Conservation (phyloP, 2,888 invertebrate genomes). For the Spilarctia lutea region DNA sequence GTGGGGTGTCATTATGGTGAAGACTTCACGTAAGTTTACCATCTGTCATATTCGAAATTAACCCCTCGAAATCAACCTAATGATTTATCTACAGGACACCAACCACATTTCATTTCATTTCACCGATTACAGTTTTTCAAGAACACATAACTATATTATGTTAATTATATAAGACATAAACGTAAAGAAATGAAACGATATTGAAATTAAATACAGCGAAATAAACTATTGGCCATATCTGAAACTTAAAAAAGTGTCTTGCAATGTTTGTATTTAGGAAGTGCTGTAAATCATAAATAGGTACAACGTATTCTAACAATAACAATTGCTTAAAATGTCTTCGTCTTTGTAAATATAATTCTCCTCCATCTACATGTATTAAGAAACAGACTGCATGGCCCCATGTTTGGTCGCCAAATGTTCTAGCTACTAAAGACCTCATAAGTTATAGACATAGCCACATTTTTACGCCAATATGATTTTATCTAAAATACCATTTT, state of each 20-base stretch:
- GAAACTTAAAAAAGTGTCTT: too few relatives aligned
- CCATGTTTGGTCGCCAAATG: not conserved
- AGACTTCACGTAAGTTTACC: slow-evolving; percentile 92
- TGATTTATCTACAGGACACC: not conserved
- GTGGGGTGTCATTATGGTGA: slow-evolving; percentile 98
- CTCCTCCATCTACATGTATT: not conserved
- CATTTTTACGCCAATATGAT: not conserved
- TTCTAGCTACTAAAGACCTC: not conserved
- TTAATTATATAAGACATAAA: too few relatives aligned
- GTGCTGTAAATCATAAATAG: too few relatives aligned
- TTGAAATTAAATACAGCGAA: too few relatives aligned
- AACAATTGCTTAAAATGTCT: not conserved
- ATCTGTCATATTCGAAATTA: not conserved
- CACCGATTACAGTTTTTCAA: not conserved
- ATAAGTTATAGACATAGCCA: not conserved
- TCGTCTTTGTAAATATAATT: not conserved
- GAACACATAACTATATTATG: too few relatives aligned
- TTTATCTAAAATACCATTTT: slow-evolving; percentile 7
- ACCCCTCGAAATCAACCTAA: not conserved
- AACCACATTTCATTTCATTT: too few relatives aligned
- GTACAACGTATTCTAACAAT: too few relatives aligned
- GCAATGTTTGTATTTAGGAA: too few relatives aligned
- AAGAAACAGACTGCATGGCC: not conserved
- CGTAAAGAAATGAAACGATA: too few relatives aligned
- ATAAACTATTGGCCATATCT: too few relatives aligned